Conservation (phyloP, 2,113 vertebrate genomes). For the Dryoscopus gambensis region DNA sequence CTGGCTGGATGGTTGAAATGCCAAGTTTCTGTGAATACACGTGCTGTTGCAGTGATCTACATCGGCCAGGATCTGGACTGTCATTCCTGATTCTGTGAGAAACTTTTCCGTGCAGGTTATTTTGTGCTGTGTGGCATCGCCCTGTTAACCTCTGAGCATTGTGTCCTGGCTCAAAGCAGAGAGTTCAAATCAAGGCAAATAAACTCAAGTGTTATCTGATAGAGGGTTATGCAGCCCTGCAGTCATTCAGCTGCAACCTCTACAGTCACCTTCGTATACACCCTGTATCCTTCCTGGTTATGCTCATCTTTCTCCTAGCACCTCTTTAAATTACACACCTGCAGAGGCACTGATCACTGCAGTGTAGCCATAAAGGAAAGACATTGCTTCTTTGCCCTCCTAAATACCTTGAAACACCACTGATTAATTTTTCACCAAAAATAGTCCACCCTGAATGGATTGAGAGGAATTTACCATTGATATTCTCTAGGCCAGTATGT, state of each 20-base stretch:
- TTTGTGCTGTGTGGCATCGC: not conserved
- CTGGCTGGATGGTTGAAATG: not conserved
- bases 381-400: slow-evolving; percentile 60
- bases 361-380: slow-evolving; percentile 55
- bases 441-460: not conserved
- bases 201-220: not conserved
- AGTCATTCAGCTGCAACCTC: slow-evolving; percentile 34
- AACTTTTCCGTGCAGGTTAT: not conserved
- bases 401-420: slow-evolving; percentile 4
- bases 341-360: slow-evolving; percentile 48
- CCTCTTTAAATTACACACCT: slow-evolving; percentile 56
- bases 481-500: not conserved
- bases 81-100: not conserved
- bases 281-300: slow-evolving; percentile 38
- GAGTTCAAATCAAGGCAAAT: slow-evolving; percentile 35
- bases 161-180: not conserved
- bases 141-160: not conserved
- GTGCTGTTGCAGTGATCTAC: not conserved
- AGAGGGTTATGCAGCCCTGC: slow-evolving; percentile 4
- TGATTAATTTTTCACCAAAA: slow-evolving; percentile 44
- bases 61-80: not conserved
- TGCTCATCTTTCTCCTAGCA: slow-evolving; percentile 47
- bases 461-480: not conserved
- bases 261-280: slow-evolving; percentile 1
- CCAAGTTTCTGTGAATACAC: not conserved